A percentile compares a stretch with the other conserved stretches of the same genome.
phyloP scores from a whole-genome alignment of 1,140 invertebrate genomes.

The Hermatobates lingyangjiaoensis region DNA sequence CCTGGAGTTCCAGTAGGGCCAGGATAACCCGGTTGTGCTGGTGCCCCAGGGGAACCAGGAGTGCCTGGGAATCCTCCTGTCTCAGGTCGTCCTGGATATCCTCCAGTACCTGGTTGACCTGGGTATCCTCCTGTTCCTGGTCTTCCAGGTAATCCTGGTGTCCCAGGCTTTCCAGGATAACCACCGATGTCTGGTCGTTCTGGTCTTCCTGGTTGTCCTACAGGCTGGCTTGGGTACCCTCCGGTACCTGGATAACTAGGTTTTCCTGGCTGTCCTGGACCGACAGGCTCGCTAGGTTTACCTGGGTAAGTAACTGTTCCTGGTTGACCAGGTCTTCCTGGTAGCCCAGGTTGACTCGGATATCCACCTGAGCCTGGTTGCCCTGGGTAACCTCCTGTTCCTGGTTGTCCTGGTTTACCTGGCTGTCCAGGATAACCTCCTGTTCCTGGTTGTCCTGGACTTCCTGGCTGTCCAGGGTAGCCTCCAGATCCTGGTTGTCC shows the following conservation, averaged over 20 bases:
- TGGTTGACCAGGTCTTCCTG: conserved; percentile 14
- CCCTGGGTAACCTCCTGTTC: conserved; percentile 15
- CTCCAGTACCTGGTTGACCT: conserved; percentile 16
- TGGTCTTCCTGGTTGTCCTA: conserved; percentile 12
- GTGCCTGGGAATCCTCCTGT: conserved; percentile 12
- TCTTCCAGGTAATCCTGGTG: conserved; percentile 17
- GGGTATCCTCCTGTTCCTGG: conserved; percentile 16
- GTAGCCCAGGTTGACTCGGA: conserved; percentile 11
- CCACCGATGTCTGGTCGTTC: conserved; percentile 15
- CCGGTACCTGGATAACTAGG: conserved; percentile 17
- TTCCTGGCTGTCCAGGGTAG: conserved; percentile 17
- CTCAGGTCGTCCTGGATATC: conserved; percentile 11
- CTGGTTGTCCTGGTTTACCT: conserved; percentile 14
- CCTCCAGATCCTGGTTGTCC: conserved; percentile 16
- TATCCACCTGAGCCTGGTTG: conserved; percentile 10
- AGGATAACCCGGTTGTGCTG: conserved; percentile 17
- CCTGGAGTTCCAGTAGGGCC: conserved; percentile 15
- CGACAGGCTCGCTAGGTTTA: conserved; percentile 10
- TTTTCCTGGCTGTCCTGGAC: conserved; percentile 16
- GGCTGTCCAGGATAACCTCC: conserved; percentile 12
- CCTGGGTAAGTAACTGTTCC: conserved; percentile 10
- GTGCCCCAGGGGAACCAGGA: conserved; percentile 14
- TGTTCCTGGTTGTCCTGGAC: conserved; percentile 11
- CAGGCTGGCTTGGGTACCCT: conserved; percentile 6
- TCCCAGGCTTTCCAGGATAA: conserved; percentile 8